Percentiles rank a stretch among this genome's conserved stretches.
Conservation (phyloP, 64 coral and sea anemone species). For the Montipora cactus region DNA sequence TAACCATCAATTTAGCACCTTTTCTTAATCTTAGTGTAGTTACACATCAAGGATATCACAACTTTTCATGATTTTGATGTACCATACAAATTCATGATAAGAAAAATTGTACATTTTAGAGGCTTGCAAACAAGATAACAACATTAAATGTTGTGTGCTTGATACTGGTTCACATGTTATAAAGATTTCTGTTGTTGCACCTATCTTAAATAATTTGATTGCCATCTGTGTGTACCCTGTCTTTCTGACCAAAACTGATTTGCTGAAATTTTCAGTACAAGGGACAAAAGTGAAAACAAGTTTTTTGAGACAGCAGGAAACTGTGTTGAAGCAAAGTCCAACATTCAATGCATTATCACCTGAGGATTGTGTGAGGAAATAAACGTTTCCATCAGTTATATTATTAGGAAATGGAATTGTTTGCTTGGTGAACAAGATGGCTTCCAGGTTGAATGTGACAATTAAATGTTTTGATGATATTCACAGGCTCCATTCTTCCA, state of each 20-base stretch:
- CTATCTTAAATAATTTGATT: neutral
- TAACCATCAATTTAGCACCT: neutral
- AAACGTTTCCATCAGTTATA: neutral
- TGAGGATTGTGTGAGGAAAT: neutral
- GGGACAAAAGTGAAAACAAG: neutral
- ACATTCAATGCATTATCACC: neutral
- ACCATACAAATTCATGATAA: neutral
- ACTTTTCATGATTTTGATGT: neutral
- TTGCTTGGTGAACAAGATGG: neutral
- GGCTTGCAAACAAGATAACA: neutral
- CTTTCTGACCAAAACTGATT: too few species aligned
- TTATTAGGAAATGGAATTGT: neutral
- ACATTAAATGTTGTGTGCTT: neutral
- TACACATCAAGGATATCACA: neutral
- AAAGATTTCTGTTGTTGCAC: neutral
- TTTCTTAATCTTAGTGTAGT: neutral
- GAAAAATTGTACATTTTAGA: neutral
- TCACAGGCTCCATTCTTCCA: constrained; percentile 54
- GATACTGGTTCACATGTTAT: constrained; percentile 19
- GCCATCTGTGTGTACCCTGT: neutral
- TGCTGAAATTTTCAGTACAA: neutral
- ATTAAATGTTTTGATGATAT: neutral
- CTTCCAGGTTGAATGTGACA: neutral
- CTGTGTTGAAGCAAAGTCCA: neutral
- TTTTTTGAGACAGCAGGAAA: neutral